phyloP scores from a whole-genome alignment of 2,888 invertebrate genomes.

The Drosophila mercatorum region DNA sequence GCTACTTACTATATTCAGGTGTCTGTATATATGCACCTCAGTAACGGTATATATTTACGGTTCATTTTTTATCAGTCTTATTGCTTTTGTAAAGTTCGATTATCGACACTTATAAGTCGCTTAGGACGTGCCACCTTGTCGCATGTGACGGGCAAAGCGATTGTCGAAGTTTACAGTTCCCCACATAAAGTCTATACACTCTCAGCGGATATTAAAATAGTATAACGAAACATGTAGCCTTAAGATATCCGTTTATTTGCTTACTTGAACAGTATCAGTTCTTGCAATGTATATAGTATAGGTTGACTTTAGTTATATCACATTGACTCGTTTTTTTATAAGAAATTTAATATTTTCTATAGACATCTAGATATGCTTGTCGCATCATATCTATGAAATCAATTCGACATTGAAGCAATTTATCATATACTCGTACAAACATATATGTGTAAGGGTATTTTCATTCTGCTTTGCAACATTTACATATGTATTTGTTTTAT shows the following conservation, averaged over 20 bases:
- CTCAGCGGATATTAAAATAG: neutral
- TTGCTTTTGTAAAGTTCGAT: conserved; percentile 54
- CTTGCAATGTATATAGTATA: no score
- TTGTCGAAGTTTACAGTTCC: conserved; percentile 13
- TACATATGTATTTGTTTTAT: conserved; percentile 23
- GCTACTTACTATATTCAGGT: conserved; percentile 12
- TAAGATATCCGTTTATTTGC: neutral
- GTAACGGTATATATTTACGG: neutral
- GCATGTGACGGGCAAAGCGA: conserved; percentile 71
- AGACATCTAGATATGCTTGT: neutral
- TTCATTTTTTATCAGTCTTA: conserved; percentile 34
- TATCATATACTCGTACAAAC: neutral
- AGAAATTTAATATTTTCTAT: neutral
- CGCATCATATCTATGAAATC: conserved; percentile 1
- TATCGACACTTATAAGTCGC: conserved; percentile 56
- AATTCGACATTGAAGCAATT: conserved; percentile 8
- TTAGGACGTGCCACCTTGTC: conserved; percentile 56
- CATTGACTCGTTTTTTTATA: no score
- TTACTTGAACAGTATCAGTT: no score
- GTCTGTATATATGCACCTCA: neutral
- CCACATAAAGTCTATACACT: conserved; percentile 4
- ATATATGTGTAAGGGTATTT: neutral
- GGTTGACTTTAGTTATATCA: no score
- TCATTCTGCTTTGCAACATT: conserved; percentile 15
- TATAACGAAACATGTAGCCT: neutral